Percentiles rank a stretch among this genome's conserved stretches.
phyloP scores from a whole-genome alignment of 2,888 invertebrate genomes.

The Spilosoma lubricipeda region DNA sequence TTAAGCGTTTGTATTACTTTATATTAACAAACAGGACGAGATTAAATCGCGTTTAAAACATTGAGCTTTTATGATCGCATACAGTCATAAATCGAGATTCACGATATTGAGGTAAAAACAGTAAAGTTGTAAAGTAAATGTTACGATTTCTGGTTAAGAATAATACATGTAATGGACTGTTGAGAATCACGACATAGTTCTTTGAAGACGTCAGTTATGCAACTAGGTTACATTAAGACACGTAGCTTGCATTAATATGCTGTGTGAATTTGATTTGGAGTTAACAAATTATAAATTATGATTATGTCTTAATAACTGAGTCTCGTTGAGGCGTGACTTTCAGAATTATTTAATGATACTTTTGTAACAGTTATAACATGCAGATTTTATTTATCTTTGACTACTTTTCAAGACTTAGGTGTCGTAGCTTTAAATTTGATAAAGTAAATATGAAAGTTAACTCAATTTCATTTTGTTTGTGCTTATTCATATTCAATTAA shows the following conservation, averaged over 20 bases:
- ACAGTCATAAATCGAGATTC: conserved; percentile 14
- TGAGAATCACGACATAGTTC: conserved; percentile 7
- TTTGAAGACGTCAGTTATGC: conserved; percentile 12
- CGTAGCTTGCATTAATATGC: conserved; percentile 20
- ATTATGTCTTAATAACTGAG: not conserved
- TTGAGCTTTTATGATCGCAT: conserved; percentile 5
- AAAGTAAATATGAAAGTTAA: not conserved
- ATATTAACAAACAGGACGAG: conserved; percentile 12
- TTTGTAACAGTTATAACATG: not conserved
- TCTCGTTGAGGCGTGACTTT: not conserved
- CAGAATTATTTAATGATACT: not conserved
- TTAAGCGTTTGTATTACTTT: conserved; percentile 11
- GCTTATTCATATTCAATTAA: not conserved
- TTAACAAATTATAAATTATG: not conserved
- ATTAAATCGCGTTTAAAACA: conserved; percentile 17
- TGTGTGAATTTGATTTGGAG: conserved; percentile 6
- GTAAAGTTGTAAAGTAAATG: not conserved
- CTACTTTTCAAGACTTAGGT: too few relatives aligned
- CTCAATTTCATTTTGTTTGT: not conserved
- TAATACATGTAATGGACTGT: conserved; percentile 11
- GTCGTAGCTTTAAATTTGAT: not conserved
- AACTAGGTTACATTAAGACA: not conserved
- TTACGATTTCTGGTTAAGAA: not conserved
- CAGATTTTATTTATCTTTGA: not conserved
- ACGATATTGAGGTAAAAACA: conserved; percentile 12